phyloP scores from a whole-genome alignment of 1,140 invertebrate species.

The Propsilocerus akamusi region DNA sequence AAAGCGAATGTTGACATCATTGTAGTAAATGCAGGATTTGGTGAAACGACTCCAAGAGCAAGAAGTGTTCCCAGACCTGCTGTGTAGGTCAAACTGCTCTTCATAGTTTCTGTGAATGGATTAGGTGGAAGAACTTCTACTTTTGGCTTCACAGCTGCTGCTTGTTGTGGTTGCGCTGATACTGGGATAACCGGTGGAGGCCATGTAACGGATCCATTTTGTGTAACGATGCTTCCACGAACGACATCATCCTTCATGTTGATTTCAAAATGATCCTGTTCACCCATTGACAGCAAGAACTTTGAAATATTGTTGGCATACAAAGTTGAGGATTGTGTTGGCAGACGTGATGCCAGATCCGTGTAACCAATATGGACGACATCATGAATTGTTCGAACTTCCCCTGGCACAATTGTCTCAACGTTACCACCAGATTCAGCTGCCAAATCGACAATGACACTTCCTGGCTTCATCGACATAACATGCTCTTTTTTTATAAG shows the following conservation, averaged over 20 bases:
- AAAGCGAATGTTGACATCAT: slow-evolving; percentile 76
- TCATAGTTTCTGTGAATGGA: slow-evolving; percentile 18
- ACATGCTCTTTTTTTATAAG: slow-evolving; percentile 47
- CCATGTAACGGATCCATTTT: slow-evolving; percentile 59
- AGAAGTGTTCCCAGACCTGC: slow-evolving; percentile 47
- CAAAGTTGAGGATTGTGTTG: slow-evolving; percentile 69
- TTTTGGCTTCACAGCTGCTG: neutral
- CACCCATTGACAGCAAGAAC: slow-evolving; percentile 60
- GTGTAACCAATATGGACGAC: slow-evolving; percentile 75
- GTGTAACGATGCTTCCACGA: slow-evolving; percentile 57
- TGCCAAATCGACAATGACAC: slow-evolving; percentile 76
- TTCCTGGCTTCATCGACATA: slow-evolving; percentile 71
- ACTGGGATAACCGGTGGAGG: slow-evolving; percentile 47
- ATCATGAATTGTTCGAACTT: slow-evolving; percentile 54
- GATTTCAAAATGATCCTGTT: slow-evolving; percentile 59
- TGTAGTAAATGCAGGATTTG: slow-evolving; percentile 65
- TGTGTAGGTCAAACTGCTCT: slow-evolving; percentile 51
- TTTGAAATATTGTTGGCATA: slow-evolving; percentile 86
- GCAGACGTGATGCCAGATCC: slow-evolving; percentile 65
- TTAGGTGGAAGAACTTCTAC: neutral
- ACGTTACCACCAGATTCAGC: slow-evolving; percentile 80
- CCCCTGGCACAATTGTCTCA: slow-evolving; percentile 63
- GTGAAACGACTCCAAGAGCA: slow-evolving; percentile 53
- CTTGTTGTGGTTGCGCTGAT: slow-evolving; percentile 11
- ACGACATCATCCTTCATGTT: slow-evolving; percentile 76